phyloP scores from a whole-genome alignment of 2,888 invertebrate species.

The Operophtera brumata region DNA sequence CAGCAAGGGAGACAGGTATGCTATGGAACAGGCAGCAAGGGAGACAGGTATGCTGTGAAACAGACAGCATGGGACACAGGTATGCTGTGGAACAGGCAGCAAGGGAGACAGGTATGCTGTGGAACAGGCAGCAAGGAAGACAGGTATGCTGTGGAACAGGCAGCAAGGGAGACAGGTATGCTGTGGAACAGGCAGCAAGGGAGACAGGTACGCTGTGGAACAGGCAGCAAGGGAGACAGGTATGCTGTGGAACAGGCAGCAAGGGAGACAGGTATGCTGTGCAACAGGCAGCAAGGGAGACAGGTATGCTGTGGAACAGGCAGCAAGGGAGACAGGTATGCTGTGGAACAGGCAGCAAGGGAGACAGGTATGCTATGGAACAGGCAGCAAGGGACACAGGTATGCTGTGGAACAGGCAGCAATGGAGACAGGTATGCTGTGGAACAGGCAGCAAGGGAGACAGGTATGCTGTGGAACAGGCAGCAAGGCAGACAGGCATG shows the following conservation, averaged over 20 bases:
- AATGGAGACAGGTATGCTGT: slow-evolving; percentile 76
- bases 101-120: slow-evolving; percentile 76
- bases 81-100: slow-evolving; percentile 76
- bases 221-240: slow-evolving; percentile 75
- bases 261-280: slow-evolving; percentile 76
- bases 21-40: slow-evolving; percentile 78
- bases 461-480: slow-evolving; percentile 78
- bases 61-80: slow-evolving; percentile 75
- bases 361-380: slow-evolving; percentile 78
- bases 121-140: slow-evolving; percentile 75
- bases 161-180: slow-evolving; percentile 76
- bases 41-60: slow-evolving; percentile 78
- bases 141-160: slow-evolving; percentile 78
- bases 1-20: slow-evolving; percentile 76
- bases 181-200: slow-evolving; percentile 78
- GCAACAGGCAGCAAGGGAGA: slow-evolving; percentile 75
- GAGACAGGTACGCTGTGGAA: slow-evolving; percentile 78
- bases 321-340: slow-evolving; percentile 76
- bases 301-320: slow-evolving; percentile 78
- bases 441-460: slow-evolving; percentile 75
- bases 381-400: slow-evolving; percentile 75
- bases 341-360: slow-evolving; percentile 78
- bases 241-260: slow-evolving; percentile 76
- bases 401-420: slow-evolving; percentile 76
- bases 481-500: slow-evolving; percentile 76